Conservation (phyloP, 2,113 vertebrate species). For the Phyllopteryx taeniolatus region DNA sequence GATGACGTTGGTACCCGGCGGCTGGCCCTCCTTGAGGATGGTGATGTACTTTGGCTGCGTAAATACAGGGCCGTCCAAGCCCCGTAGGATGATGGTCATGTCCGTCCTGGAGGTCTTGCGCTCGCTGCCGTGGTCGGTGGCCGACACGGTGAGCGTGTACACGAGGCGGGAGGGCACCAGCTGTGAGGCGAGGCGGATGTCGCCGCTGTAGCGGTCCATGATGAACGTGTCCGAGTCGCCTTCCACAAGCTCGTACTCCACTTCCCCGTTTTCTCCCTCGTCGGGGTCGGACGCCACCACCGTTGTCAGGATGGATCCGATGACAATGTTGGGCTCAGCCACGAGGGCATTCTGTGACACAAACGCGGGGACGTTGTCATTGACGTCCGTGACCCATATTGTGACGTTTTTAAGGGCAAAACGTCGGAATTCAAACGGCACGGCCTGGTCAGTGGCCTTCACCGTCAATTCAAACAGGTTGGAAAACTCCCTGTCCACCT, state of each 20-base stretch:
- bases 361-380: slow-evolving; percentile 91
- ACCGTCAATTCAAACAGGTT: slow-evolving; percentile 92
- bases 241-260: slow-evolving; percentile 91
- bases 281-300: slow-evolving; percentile 92
- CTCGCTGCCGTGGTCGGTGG: slow-evolving; percentile 87
- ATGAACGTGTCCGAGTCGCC: slow-evolving; percentile 90
- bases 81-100: slow-evolving; percentile 88
- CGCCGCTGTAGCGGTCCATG: slow-evolving; percentile 93
- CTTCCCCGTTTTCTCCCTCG: slow-evolving; percentile 90
- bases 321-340: slow-evolving; percentile 84
- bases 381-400: slow-evolving; percentile 90
- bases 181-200: slow-evolving; percentile 85
- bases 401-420: slow-evolving; percentile 94
- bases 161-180: slow-evolving; percentile 84
- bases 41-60: slow-evolving; percentile 96
- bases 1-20: slow-evolving; percentile 90
- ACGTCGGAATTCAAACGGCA: slow-evolving; percentile 86
- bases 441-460: slow-evolving; percentile 89
- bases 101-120: slow-evolving; percentile 86
- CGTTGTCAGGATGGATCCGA: slow-evolving; percentile 89
- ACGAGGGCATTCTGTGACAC: slow-evolving; percentile 89
- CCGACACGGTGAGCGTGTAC: slow-evolving; percentile 88
- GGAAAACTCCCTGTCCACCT: slow-evolving; percentile 93
- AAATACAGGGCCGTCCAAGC: slow-evolving; percentile 87
- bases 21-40: slow-evolving; percentile 91